phyloP scores from a whole-genome alignment of 1,140 invertebrate genomes.

The Brachionus sp. region DNA sequence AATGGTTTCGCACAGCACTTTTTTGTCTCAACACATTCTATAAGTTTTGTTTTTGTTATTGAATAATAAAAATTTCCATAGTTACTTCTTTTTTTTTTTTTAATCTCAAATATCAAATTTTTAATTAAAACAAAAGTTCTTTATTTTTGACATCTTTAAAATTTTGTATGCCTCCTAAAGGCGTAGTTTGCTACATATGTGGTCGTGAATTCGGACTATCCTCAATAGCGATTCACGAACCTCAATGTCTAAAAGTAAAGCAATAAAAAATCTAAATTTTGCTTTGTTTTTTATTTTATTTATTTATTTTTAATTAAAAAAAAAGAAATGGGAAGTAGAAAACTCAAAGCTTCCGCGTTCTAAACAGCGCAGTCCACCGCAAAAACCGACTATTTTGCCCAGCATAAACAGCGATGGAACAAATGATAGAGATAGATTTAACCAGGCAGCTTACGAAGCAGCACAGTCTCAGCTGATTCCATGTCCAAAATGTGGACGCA shows the following conservation, averaged over 20 bases:
- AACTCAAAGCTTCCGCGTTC: conserved; percentile 64
- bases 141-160: not conserved
- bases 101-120: not conserved
- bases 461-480: conserved; percentile 64
- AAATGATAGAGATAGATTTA: conserved; percentile 34
- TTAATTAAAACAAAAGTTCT: not conserved
- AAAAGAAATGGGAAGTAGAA: conserved; percentile 66
- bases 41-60: not conserved
- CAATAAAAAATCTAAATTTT: not conserved
- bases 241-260: conserved; percentile 64
- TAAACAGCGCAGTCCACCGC: conserved; percentile 62
- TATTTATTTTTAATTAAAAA: not conserved
- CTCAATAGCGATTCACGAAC: conserved; percentile 69
- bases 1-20: not conserved
- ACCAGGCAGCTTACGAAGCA: conserved; percentile 52
- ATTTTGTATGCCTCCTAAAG: conserved; percentile 35
- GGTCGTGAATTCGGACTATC: conserved; percentile 67
- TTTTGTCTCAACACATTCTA: not conserved
- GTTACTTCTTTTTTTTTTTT: not conserved
- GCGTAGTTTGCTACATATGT: conserved; percentile 66
- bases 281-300: not conserved
- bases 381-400: conserved; percentile 58
- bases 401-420: not conserved
- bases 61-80: conserved; percentile 5
- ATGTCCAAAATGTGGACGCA: conserved; percentile 68